These are phyloP conservation scores for Heliopora coerulea DNA, from an alignment of 92 coral and sea anemone species.

Conservation along the genomic window DNA sequence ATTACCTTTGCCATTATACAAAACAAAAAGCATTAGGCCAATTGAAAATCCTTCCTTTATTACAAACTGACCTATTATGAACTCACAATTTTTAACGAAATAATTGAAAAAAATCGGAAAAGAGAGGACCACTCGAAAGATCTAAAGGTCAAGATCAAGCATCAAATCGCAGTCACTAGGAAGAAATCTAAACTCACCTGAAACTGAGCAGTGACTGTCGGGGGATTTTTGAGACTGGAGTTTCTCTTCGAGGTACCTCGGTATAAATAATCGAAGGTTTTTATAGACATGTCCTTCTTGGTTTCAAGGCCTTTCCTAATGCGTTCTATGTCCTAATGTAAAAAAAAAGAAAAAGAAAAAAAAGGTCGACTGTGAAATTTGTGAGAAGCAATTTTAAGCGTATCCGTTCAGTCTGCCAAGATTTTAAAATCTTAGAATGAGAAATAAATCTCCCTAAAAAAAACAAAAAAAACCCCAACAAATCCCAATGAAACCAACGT, in stretches of 20 bases:
- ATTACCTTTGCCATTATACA: too few relatives aligned
- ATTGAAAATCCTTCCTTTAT: too few relatives aligned
- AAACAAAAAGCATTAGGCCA: too few relatives aligned
- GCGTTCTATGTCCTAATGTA: slow-evolving; percentile 69
- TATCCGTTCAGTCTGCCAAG: too few relatives aligned
- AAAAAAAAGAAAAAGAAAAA: not conserved
- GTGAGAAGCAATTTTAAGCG: not conserved
- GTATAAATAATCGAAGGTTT: slow-evolving; percentile 86
- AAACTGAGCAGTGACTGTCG: slow-evolving; percentile 97
- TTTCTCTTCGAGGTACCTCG: slow-evolving; percentile 68
- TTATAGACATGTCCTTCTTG: slow-evolving; percentile 96
- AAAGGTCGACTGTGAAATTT: not conserved
- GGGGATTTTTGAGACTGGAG: slow-evolving; percentile 93
- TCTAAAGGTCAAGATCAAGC: not conserved
- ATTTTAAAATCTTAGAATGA: too few relatives aligned
- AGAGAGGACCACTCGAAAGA: too few relatives aligned
- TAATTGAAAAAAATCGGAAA: too few relatives aligned
- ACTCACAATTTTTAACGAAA: too few relatives aligned
- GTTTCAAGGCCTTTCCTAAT: slow-evolving; percentile 92
- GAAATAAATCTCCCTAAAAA: too few relatives aligned
- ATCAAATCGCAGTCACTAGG: not conserved
- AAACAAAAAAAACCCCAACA: too few relatives aligned
- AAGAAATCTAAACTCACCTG: slow-evolving; percentile 58
- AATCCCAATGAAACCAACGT: not conserved
- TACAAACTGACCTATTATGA: too few relatives aligned